phyloP scores from a whole-genome alignment of 2,797 vertebrate genomes.

The Avahi laniger region DNA sequence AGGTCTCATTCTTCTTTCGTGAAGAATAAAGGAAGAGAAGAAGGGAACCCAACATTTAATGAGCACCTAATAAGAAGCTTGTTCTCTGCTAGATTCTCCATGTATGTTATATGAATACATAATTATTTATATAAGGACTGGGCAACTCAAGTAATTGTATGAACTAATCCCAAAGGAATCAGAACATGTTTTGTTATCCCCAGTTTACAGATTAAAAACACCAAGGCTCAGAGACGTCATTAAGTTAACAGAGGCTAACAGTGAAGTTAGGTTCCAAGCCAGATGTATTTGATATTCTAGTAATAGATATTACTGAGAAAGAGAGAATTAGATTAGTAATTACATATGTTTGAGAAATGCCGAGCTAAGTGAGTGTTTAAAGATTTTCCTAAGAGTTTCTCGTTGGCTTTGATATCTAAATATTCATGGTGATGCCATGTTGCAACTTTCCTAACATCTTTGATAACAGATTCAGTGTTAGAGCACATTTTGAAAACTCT shows the following conservation, averaged over 20 bases:
- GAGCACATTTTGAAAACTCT: background rate
- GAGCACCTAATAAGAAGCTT: background rate
- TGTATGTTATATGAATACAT: background rate
- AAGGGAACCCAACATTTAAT: background rate
- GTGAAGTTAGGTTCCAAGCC: background rate
- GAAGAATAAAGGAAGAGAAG: background rate
- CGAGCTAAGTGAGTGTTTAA: background rate
- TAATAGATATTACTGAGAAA: background rate
- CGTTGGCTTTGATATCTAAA: background rate
- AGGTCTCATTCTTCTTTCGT: background rate
- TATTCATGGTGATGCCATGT: accelerated
- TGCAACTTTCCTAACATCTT: background rate
- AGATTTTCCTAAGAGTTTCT: background rate
- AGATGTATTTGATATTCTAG: too few species aligned
- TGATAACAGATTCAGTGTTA: background rate
- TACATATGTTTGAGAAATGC: background rate
- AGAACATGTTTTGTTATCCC: background rate
- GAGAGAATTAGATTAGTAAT: background rate
- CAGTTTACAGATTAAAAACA: background rate
- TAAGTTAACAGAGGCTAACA: background rate
- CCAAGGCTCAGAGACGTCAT: background rate
- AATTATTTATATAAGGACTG: background rate
- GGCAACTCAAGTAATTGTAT: background rate
- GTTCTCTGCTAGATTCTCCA: background rate
- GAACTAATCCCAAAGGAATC: background rate